A percentile compares a stretch with the other conserved stretches of the same genome.
Conservation (phyloP, 2,113 vertebrate genomes). For the Lepus europaeus region DNA sequence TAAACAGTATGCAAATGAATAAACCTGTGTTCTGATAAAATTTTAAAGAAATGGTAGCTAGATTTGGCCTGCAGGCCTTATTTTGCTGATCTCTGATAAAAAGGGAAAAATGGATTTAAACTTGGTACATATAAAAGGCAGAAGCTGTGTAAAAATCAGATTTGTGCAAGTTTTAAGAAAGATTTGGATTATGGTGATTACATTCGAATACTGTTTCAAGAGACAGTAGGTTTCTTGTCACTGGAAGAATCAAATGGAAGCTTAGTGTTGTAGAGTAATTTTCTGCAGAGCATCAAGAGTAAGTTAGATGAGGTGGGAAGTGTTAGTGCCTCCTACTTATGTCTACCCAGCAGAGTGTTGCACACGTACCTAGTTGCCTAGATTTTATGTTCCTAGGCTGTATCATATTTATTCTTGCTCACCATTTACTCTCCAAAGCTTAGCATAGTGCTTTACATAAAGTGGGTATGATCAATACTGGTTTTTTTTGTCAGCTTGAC, state of each 20-base stretch:
- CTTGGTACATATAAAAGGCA: background rate
- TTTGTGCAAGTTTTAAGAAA: conserved; percentile 38
- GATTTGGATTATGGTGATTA: conserved; percentile 1
- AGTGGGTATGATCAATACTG: background rate
- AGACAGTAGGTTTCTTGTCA: background rate
- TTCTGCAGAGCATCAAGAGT: background rate
- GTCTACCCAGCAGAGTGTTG: background rate
- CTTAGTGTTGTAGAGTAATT: background rate
- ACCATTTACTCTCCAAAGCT: background rate
- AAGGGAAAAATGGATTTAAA: background rate
- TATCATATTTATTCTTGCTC: too few relatives aligned
- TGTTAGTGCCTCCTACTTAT: background rate
- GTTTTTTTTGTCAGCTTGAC: background rate
- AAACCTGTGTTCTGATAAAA: background rate
- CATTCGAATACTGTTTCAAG: background rate
- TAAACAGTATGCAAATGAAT: background rate
- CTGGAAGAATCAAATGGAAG: background rate
- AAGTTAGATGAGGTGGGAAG: background rate
- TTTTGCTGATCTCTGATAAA: background rate
- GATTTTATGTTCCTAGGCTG: background rate
- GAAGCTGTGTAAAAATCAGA: conserved; percentile 29
- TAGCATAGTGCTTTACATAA: background rate
- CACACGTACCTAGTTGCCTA: background rate
- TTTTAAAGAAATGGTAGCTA: background rate
- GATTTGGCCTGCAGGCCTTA: background rate